Conservation (phyloP, 2,113 vertebrate genomes). For the Nicator chloris region DNA sequence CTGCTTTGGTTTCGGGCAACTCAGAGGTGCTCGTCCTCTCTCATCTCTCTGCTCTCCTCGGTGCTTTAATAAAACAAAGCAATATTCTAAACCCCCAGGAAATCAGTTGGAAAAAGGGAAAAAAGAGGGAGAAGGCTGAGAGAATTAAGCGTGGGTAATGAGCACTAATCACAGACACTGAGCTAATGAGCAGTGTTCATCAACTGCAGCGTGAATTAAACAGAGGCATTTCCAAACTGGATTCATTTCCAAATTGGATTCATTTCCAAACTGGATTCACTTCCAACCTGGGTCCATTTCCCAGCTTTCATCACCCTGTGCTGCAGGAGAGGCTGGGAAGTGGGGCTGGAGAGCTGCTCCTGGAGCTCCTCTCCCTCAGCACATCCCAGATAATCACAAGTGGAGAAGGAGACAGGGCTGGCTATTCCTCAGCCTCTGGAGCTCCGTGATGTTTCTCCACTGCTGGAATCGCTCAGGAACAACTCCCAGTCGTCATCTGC, state of each 20-base stretch:
- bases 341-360: not conserved
- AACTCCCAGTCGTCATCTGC: rapidly evolving
- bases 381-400: not conserved
- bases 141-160: not conserved
- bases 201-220: not conserved
- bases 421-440: not conserved
- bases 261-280: not conserved
- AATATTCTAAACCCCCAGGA: not conserved
- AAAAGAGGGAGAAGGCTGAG: not conserved
- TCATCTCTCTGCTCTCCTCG: not conserved
- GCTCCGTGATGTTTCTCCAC: rapidly evolving
- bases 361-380: not conserved
- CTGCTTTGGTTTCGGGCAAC: not conserved
- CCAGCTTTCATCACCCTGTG: not conserved
- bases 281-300: not conserved
- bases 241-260: not conserved
- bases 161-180: not conserved
- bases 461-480: not conserved
- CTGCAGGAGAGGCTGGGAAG: not conserved
- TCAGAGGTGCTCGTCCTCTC: rapidly evolving
- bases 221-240: not conserved
- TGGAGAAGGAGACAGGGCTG: not conserved
- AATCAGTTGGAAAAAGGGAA: not conserved
- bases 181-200: not conserved
- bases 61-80: not conserved